Conservation (phyloP, 1,140 invertebrate genomes). For the Dendroctonus valens region DNA sequence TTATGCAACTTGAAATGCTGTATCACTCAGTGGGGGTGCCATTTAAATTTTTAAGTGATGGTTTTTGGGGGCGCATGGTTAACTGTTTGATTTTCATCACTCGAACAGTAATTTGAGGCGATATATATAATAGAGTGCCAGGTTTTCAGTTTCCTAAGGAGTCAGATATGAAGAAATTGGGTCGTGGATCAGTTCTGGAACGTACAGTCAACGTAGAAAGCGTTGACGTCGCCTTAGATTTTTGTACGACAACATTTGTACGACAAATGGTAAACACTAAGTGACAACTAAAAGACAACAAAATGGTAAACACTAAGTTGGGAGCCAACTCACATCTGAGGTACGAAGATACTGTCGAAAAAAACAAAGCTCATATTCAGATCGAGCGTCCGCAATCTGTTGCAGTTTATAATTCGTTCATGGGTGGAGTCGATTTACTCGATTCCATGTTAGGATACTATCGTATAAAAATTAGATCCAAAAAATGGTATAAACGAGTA, state of each 20-base stretch:
- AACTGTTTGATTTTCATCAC: no score
- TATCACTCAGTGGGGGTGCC: no score
- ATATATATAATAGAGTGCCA: no score
- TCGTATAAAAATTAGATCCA: background rate
- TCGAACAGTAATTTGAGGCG: no score
- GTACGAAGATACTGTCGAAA: background rate
- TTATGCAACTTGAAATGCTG: no score
- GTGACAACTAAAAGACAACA: no score
- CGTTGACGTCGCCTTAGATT: constrained; percentile 41
- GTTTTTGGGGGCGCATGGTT: no score
- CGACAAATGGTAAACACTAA: no score
- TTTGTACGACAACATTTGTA: constrained; percentile 42
- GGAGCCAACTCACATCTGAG: constrained; percentile 37
- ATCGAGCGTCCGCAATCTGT: background rate
- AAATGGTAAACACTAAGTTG: constrained; percentile 45
- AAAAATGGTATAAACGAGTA: background rate
- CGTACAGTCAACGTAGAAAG: constrained; percentile 39
- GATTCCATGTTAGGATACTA: constrained; percentile 1
- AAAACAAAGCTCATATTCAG: background rate
- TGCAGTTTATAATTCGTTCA: background rate
- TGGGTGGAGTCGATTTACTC: constrained; percentile 2
- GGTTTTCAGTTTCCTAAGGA: no score
- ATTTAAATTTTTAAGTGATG: no score
- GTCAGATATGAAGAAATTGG: constrained; percentile 49
- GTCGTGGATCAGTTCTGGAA: constrained; percentile 34